Base-by-base conservation (phyloP, 2,797 vertebrate genomes). In the Eupleurogrammus muticus region DNA sequence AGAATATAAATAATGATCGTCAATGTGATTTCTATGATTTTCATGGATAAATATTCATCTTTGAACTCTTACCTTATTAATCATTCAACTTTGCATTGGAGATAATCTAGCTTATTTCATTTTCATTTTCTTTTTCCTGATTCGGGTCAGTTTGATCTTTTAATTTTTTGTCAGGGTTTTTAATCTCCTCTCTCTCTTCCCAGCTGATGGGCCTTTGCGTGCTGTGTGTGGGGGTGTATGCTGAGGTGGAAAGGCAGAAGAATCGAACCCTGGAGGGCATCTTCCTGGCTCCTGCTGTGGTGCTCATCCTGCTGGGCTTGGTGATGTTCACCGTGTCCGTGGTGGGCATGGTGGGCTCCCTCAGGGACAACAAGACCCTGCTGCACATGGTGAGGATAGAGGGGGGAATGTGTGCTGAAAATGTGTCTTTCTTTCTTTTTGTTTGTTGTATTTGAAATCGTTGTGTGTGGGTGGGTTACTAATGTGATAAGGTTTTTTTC, bases 271-370 rank as follows among this genome's bases (percentile, higher is more conserved):
- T 97, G 85, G 95, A 96, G 87, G 96, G 96, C 1, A 90, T 97
- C 50, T 97, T 97, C 84, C 91, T 97, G 73, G 96, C 96, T 24
- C 96, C 96, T 0, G 96, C 96, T 0, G 88, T 97, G 83, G 89
- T 97, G 44, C 95, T 97, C 28, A 95, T 97, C 64, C 93, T 97
- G 63, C 90, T 97, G 83, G 96, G 96, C 7, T 75, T 94, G 54
- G 93, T 94, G 62, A 96, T 97, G 95, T 97, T 97, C 35, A 90
- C 92, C 0, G 95, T 97, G 73, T 97, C 96, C 0, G 88, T 97
- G 28, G 88, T 96, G 17, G 96, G 96, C 34, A 96, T 96, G 94
- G 91, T 97, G 1, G 96, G 96, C n/a, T 96, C 95, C 46, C 94
- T 97, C 23, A 82, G 96, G 60, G 96, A 97, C 92, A 97, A 97